phyloP scores from a whole-genome alignment of 2,888 invertebrate species.

The Ophraella communa region DNA sequence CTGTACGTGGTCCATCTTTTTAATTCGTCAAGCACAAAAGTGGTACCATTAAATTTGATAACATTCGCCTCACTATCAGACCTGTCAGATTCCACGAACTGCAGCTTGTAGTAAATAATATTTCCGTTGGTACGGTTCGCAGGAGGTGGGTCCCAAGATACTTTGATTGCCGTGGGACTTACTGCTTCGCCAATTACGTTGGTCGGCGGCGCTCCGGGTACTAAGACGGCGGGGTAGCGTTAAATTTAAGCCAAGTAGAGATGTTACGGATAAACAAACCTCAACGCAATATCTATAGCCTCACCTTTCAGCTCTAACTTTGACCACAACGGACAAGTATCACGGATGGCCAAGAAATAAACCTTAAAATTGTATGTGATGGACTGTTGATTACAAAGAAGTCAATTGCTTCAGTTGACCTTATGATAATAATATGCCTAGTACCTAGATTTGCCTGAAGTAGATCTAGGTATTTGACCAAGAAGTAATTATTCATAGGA shows the following conservation, averaged over 20 bases:
- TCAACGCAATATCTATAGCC: not conserved
- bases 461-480: too few relatives aligned
- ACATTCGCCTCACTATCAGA: constrained; percentile 85
- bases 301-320: too few relatives aligned
- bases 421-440: too few relatives aligned
- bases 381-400: too few relatives aligned
- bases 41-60: constrained; percentile 79
- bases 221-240: constrained; percentile 64
- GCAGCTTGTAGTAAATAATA: constrained; percentile 94
- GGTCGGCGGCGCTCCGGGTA: constrained; percentile 95
- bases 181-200: constrained; percentile 89
- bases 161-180: constrained; percentile 87
- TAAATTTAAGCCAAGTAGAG: constrained; percentile 4
- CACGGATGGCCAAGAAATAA: too few relatives aligned
- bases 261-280: constrained; percentile 1
- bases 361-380: too few relatives aligned
- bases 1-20: constrained; percentile 96
- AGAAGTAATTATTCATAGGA: too few relatives aligned
- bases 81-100: constrained; percentile 83
- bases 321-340: too few relatives aligned
- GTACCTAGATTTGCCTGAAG: too few relatives aligned
- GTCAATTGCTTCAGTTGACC: too few relatives aligned
- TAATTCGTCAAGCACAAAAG: constrained; percentile 85
- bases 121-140: constrained; percentile 89
- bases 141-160: constrained; percentile 93